Conservation (phyloP, 2,888 invertebrate genomes). For the Leucophenga montana region DNA sequence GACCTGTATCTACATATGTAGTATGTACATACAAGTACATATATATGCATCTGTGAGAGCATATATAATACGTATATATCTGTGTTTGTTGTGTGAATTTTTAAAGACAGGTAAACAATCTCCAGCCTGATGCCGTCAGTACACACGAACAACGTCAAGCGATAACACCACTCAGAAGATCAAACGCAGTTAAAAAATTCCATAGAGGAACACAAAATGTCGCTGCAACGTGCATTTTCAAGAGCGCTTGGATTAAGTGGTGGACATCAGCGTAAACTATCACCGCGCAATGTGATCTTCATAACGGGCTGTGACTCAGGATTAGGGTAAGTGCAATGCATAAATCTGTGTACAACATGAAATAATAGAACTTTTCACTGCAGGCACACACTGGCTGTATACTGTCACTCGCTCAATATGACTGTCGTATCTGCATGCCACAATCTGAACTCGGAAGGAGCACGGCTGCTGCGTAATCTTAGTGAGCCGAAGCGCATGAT, state of each 20-base stretch:
- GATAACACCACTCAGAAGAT: too few relatives aligned
- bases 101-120: neutral
- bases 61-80: neutral
- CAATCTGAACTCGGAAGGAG: slow-evolving; percentile 77
- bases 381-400: slow-evolving; percentile 69
- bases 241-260: slow-evolving; percentile 22
- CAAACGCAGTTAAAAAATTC: neutral
- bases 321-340: slow-evolving; percentile 76
- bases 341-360: neutral
- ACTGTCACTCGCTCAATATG: slow-evolving; percentile 73
- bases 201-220: neutral
- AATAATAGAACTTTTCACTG: neutral
- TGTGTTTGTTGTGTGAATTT: neutral
- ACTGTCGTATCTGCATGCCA: slow-evolving; percentile 86
- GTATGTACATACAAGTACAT: neutral
- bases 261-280: slow-evolving; percentile 49
- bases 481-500: slow-evolving; percentile 70
- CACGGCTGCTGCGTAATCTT: slow-evolving; percentile 73
- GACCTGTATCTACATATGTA: neutral
- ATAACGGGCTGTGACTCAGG: slow-evolving; percentile 92
- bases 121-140: neutral
- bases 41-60: neutral
- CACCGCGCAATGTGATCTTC: slow-evolving; percentile 75
- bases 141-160: neutral
- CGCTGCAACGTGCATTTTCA: slow-evolving; percentile 45